A percentile compares a stretch with the other conserved stretches of the same genome.
Conservation (phyloP, 2,113 vertebrate genomes). For the Diphyllodes magnificus region DNA sequence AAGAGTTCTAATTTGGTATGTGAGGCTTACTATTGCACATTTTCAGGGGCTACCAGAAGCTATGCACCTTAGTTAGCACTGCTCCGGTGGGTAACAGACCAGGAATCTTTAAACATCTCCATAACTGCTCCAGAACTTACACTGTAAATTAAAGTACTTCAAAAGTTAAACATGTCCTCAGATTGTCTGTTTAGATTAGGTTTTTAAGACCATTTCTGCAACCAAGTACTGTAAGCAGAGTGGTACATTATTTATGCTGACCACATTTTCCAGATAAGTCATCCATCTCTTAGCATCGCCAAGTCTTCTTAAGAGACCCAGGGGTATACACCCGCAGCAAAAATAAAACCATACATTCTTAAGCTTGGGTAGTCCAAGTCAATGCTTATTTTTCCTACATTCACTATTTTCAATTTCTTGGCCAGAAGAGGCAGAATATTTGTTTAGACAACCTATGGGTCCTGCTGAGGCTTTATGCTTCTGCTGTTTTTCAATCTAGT, state of each 20-base stretch:
- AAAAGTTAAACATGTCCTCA: neutral
- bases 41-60: neutral
- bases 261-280: constrained; percentile 6
- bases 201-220: neutral
- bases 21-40: neutral
- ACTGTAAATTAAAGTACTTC: neutral
- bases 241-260: constrained; percentile 10
- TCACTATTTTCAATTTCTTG: neutral
- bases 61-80: neutral
- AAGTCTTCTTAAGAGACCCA: neutral
- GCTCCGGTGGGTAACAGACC: neutral
- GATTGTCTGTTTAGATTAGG: neutral
- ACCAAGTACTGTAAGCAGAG: neutral
- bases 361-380: neutral
- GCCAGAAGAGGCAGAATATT: neutral
- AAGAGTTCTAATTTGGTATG: accelerated
- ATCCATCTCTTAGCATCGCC: neutral
- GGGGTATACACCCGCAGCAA: neutral
- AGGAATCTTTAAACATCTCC: neutral
- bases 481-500: neutral
- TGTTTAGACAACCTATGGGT: neutral
- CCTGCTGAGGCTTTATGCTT: neutral
- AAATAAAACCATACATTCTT: neutral
- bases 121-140: neutral
- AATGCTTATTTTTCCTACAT: neutral